phyloP scores from a whole-genome alignment of 2,888 invertebrate genomes.

The Stenchaetothrips biformis region DNA sequence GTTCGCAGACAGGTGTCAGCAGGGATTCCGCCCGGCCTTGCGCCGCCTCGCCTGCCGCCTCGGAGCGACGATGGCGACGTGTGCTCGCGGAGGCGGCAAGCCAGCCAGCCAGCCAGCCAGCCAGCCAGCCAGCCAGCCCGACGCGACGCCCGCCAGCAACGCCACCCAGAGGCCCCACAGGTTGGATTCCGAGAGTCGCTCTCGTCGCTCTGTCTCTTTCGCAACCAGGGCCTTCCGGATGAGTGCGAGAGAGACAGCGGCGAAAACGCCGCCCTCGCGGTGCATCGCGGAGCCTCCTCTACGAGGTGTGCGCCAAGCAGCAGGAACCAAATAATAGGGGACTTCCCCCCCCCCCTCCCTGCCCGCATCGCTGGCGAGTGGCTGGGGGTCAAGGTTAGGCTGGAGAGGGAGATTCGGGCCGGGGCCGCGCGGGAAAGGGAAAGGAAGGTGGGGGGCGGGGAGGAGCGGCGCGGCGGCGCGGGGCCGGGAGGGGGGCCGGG shows the following conservation, averaged over 20 bases:
- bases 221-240: too few species aligned
- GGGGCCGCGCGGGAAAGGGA: too few species aligned
- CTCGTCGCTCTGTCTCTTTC: constrained; percentile 32
- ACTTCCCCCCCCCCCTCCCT: constrained; percentile 39
- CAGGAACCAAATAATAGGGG: constrained; percentile 35
- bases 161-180: constrained; percentile 20
- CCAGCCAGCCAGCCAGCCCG: too few species aligned
- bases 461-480: too few species aligned
- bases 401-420: constrained; percentile 8
- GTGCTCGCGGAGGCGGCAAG: too few species aligned
- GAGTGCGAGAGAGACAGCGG: too few species aligned
- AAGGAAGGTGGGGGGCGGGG: constrained; percentile 27
- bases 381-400: constrained; percentile 14
- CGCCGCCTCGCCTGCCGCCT: constrained; percentile 43
- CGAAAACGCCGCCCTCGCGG: too few species aligned
- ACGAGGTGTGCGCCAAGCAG: constrained; percentile 27
- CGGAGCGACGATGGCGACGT: too few species aligned
- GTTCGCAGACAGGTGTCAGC: constrained; percentile 43
- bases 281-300: too few species aligned
- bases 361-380: constrained; percentile 31
- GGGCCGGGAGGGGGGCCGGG: neutral
- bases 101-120: too few species aligned
- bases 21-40: constrained; percentile 45
- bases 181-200: constrained; percentile 35
- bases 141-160: too few species aligned